Evolutionary conservation across 2,797 vertebrate species (phyloP), one percentile per base, ranked within the genome.

Genomic region (Darevskia nairensis): DNA sequence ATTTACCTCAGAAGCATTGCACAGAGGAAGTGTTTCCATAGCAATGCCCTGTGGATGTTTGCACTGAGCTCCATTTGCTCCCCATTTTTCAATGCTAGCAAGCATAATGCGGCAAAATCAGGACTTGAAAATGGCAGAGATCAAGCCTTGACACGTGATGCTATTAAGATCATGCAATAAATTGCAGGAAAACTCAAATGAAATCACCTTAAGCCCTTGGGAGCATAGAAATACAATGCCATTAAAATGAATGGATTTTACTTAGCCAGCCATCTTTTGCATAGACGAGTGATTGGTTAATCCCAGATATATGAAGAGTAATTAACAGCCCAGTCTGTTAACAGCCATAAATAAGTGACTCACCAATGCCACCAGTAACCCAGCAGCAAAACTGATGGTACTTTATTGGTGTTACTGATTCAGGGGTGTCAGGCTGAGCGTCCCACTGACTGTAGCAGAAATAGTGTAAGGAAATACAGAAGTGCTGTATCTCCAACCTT

Each of bases 1-100:
- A 41, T 50, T 75, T 27, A 86, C 69, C 87, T 91, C 80, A 88
- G 72, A n/a, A 83, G 21, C 81, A 78, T 55, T n/a, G 76, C 83
- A 90, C 85, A 93, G 91, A 94, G 90, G 89, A 93, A 92, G 89
- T 32, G 87, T 61, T 82, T 91, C 78, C 90, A 94, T 84, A 90
- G 66, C 89, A 85, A 95, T 95, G 91, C 90, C 86, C 89, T 84
- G 78, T 79, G 88, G 93, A 95, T 94, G 93, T 88, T 89, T 61
- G 77, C 87, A 90, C 64, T 78, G 88, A 89, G 94, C 71, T 83
- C 82, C 90, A 91, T 90, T 90, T 92, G 93, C 91, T 50, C 8
- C 91, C 46, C 91, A 76, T 88, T 92, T 55, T 91, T 82, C 84
- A 92, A 46, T 86, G 91, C 8, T 77, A 83, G 8, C 15, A 89